Base-by-base conservation (phyloP, 1,140 invertebrate genomes). In the Ylistrum balloti region DNA sequence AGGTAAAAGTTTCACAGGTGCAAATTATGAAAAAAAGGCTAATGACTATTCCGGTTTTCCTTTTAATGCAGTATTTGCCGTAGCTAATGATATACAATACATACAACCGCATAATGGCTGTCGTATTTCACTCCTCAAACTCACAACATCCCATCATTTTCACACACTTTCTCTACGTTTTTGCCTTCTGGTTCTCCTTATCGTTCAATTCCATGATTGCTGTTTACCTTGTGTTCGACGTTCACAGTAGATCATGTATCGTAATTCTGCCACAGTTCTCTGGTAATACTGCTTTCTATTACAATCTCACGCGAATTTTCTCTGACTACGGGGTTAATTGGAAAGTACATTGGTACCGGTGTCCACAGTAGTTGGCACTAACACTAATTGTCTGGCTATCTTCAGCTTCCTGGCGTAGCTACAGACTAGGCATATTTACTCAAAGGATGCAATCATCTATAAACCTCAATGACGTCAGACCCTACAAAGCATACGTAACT, bases 51-150 rank as follows among this genome's bases (percentile, higher is more conserved):
- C 45, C 22, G 45, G 7, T 56, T 56, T 56, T 3, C 56, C 28
- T 74, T 74, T 74, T 74, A 28, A 22, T 74, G 22, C n/a, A 74
- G n/a, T n/a, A 22, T n/a, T 28, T 74, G 56, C 56, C n/a, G 56
- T 1, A 74, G 9, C 41, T 22, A 22, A 56, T 15, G 22, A 2
- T 56, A 56, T 56, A 56, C 45, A 22, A 22, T 22, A 28, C 56
- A 74, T 11, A 74, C 56, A 74, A 28, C 28, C n/a, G 22, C n/a
- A 74, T 74, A n/a, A n/a, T 74, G 56, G n/a, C 28, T 74, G 56
- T 74, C 56, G 56, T 74, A 74, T 74, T 74, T 74, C 56, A 74
- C 56, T 74, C 56, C n/a, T 74, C 56, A 74, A 74, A 74, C 56
- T 9, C 56, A 74, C 56, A n/a, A n/a, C 56, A 28, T 74, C 56